phyloP scores from a whole-genome alignment of 2,113 vertebrate genomes.

The Rattus rattus region DNA sequence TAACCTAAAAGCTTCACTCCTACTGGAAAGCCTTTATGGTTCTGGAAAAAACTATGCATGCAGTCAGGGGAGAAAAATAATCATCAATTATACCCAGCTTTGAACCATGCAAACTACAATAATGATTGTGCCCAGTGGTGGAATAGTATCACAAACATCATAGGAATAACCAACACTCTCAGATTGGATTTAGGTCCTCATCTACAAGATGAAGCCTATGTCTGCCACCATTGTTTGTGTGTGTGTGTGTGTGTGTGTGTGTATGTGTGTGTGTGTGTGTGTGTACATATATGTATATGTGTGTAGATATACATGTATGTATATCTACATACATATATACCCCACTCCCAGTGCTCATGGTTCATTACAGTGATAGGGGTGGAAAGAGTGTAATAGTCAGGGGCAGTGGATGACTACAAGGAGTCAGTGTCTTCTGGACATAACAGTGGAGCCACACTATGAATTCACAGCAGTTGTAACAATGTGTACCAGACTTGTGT shows the following conservation, averaged over 20 bases:
- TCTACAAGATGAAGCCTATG: too few relatives aligned
- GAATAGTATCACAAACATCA: not conserved
- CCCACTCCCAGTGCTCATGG: not conserved
- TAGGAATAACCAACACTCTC: not conserved
- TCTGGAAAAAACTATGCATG: not conserved
- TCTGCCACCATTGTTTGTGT: too few relatives aligned
- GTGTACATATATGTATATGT: too few relatives aligned
- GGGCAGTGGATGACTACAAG: not conserved
- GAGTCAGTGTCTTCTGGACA: not conserved
- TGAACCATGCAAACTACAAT: not conserved
- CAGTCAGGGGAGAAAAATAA: not conserved
- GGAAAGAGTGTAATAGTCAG: not conserved
- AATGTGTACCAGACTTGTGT: not conserved
- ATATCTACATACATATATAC: not conserved
- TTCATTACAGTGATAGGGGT: not conserved
- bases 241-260: too few relatives aligned
- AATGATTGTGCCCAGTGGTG: not conserved
- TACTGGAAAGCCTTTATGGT: not conserved
- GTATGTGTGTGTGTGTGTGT: too few relatives aligned
- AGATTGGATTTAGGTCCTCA: not conserved
- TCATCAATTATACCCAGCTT: not conserved
- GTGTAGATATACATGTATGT: not conserved
- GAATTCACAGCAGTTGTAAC: not conserved
- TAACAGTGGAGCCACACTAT: not conserved
- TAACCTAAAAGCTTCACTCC: not conserved